Evolutionary conservation across 2,797 vertebrate genomes (phyloP).

Genomic region (Notamacropus eugenii): DNA sequence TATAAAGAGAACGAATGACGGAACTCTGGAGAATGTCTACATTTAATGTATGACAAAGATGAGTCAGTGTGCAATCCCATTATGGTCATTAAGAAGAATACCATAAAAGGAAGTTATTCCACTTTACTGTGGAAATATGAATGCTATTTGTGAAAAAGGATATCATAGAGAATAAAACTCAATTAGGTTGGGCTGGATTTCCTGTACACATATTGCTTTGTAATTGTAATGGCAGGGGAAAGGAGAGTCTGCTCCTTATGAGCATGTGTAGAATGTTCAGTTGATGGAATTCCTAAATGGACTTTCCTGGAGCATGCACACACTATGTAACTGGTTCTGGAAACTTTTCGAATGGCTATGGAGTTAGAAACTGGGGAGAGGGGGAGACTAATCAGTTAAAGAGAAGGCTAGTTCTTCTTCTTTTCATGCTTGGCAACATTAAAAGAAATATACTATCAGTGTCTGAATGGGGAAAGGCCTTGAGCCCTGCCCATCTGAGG

Average conservation of each 20-base stretch:
- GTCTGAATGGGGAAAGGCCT: background rate
- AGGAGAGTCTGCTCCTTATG: background rate
- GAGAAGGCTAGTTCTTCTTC: background rate
- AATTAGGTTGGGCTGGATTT: background rate
- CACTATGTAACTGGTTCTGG: background rate
- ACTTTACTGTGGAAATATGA: background rate
- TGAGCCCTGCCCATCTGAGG: background rate
- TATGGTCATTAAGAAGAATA: background rate
- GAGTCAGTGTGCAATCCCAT: background rate
- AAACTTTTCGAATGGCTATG: background rate
- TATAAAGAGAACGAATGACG: background rate
- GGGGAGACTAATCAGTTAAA: background rate
- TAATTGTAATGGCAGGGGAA: background rate
- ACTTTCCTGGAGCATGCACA: background rate
- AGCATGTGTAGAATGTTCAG: background rate
- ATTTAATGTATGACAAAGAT: background rate
- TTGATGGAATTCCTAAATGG: background rate
- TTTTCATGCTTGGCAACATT: background rate
- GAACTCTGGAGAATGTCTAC: background rate
- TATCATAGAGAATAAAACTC: background rate
- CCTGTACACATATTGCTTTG: background rate
- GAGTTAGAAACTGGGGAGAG: background rate
- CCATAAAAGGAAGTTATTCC: background rate
- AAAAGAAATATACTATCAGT: background rate
- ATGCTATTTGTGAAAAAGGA: background rate